These are phyloP conservation scores for Conger conger DNA, from an alignment of 2,113 vertebrate genomes.

Conservation along the genomic window DNA sequence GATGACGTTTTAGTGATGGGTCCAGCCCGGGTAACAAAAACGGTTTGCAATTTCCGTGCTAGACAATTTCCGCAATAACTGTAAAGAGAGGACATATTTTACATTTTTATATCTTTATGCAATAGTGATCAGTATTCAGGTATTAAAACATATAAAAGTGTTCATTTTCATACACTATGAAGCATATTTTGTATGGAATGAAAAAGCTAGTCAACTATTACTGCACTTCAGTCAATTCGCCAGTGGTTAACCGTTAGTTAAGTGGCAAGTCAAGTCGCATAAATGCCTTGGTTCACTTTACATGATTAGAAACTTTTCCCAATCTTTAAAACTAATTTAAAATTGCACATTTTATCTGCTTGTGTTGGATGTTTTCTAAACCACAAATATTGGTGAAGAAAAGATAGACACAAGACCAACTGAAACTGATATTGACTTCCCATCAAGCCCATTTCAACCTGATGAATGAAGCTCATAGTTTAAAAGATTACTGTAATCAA, in stretches of 20 bases:
- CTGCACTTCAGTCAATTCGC: not conserved
- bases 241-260: not conserved
- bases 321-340: not conserved
- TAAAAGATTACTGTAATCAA: conserved; percentile 88
- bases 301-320: not conserved
- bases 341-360: not conserved
- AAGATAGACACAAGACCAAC: conserved; percentile 5
- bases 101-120: not conserved
- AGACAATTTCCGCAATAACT: not conserved
- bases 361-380: not conserved
- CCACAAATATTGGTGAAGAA: conserved; percentile 5
- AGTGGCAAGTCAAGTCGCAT: not conserved
- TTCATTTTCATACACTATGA: not conserved
- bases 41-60: not conserved
- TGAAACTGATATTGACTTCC: conserved; percentile 54
- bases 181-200: not conserved
- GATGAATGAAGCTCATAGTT: conserved; percentile 65
- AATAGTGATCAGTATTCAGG: not conserved
- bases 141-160: not conserved
- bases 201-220: not conserved
- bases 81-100: not conserved
- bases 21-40: not conserved
- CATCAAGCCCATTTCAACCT: conserved; percentile 42
- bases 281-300: not conserved
- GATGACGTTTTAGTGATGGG: not conserved